Conservation (phyloP, 2,113 vertebrate species). For the crab-eating macaque (Macaca fascicularis) region DNA sequence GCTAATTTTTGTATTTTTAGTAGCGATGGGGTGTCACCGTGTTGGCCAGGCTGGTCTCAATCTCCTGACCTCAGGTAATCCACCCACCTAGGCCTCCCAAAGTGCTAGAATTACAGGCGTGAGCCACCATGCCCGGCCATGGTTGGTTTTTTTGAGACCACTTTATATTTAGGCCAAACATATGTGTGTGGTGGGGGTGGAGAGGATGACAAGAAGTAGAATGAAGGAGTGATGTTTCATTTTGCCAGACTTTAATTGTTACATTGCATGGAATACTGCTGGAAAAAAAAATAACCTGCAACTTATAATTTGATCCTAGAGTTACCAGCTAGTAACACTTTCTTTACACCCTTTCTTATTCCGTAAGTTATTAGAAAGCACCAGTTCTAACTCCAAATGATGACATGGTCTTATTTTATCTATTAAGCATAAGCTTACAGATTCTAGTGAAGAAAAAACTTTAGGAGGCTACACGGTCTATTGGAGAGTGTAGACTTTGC, state of each 20-base stretch:
- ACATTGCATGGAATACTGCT: neutral
- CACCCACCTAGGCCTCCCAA: too few species aligned
- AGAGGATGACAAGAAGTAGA: neutral
- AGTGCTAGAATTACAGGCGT: too few species aligned
- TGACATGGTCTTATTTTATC: neutral
- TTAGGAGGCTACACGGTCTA: neutral
- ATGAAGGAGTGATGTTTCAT: neutral
- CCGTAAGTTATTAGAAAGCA: neutral
- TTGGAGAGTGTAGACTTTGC: neutral
- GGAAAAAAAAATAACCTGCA: neutral
- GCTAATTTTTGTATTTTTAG: neutral
- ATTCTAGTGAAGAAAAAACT: neutral
- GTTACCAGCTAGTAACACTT: neutral
- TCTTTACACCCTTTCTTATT: neutral
- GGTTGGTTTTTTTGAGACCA: neutral
- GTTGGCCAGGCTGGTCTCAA: too few species aligned
- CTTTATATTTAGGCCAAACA: neutral
- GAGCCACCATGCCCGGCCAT: too few species aligned
- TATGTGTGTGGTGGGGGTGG: neutral
- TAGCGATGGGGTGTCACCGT: too few species aligned
- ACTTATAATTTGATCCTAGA: neutral
- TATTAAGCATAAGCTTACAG: neutral
- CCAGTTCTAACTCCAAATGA: neutral
- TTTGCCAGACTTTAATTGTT: neutral
- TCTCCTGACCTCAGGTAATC: too few species aligned